Percentiles rank a stretch among this genome's conserved stretches.
Conservation (phyloP, 23 tunicate species). For the Phallusia fumigata region DNA sequence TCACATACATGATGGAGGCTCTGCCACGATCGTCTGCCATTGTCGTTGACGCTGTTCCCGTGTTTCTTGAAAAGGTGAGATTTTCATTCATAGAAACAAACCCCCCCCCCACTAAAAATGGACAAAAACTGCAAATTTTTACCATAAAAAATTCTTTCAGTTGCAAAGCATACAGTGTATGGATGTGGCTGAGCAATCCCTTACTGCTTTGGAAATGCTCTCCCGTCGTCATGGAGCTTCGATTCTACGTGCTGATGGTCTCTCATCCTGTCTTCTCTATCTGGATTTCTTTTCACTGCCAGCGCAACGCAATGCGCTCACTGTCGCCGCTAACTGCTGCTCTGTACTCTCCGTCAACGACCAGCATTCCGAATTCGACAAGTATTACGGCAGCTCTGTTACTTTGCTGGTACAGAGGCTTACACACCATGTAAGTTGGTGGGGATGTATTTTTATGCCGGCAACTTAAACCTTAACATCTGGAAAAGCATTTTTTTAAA, state of each 20-base stretch:
- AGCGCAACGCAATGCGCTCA: conserved; percentile 79
- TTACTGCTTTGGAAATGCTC: conserved; percentile 87
- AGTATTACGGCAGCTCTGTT: conserved; percentile 44
- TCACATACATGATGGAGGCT: conserved; percentile 98
- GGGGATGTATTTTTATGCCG: no score
- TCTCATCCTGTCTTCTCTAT: conserved; percentile 71
- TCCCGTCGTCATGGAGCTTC: conserved; percentile 85
- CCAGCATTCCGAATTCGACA: conserved; percentile 57
- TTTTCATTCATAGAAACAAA: background rate
- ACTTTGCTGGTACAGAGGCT: conserved; percentile 63
- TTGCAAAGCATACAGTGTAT: conserved; percentile 84
- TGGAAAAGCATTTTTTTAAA: no score
- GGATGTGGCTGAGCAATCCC: conserved; percentile 98
- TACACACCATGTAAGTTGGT: conserved; percentile 62
- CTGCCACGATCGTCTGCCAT: conserved; percentile 85
- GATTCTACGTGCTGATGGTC: conserved; percentile 74
- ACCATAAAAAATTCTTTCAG: no score
- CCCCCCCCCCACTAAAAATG: background rate
- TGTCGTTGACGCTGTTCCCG: conserved; percentile 92
- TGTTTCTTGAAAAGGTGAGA: conserved; percentile 79
- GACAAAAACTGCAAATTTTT: background rate
- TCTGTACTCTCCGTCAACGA: conserved; percentile 39
- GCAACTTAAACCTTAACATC: no score
- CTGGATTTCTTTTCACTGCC: conserved; percentile 94
- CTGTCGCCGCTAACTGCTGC: conserved; percentile 94